Conservation (phyloP, 2,888 invertebrate species). For the Pristionchus maxplancki region DNA sequence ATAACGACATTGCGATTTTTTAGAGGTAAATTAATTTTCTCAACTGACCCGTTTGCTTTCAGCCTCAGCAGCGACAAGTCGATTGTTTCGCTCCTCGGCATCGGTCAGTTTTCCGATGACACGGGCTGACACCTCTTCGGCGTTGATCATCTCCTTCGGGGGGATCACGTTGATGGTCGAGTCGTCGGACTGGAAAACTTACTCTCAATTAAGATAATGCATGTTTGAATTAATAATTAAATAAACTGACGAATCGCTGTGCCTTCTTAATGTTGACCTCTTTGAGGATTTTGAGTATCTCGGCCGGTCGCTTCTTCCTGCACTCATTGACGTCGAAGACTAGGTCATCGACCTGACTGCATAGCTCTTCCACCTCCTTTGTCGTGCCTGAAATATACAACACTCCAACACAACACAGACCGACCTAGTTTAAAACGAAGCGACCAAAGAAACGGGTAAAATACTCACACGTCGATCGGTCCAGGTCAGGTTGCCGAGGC, state of each 20-base stretch:
- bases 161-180: not conserved
- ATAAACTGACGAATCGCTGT: not conserved
- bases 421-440: too few species aligned
- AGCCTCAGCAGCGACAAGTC: not conserved
- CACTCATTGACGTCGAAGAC: not conserved
- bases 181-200: not conserved
- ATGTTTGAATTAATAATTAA: too few species aligned
- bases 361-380: not conserved
- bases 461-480: not conserved
- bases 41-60: not conserved
- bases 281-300: conserved; percentile 18
- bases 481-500: not conserved
- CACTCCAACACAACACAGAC: too few species aligned
- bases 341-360: not conserved
- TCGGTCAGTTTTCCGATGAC: not conserved
- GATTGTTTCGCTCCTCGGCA: not conserved
- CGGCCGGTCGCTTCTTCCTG: conserved; percentile 12
- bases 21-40: too few species aligned
- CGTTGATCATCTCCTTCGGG: not conserved
- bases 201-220: too few species aligned
- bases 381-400: not conserved
- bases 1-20: too few species aligned
- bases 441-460: not conserved
- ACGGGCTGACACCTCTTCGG: not conserved
- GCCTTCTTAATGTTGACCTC: conserved; percentile 22